phyloP scores from a whole-genome alignment of 2,113 vertebrate species.

The Gopherus evgoodei region DNA sequence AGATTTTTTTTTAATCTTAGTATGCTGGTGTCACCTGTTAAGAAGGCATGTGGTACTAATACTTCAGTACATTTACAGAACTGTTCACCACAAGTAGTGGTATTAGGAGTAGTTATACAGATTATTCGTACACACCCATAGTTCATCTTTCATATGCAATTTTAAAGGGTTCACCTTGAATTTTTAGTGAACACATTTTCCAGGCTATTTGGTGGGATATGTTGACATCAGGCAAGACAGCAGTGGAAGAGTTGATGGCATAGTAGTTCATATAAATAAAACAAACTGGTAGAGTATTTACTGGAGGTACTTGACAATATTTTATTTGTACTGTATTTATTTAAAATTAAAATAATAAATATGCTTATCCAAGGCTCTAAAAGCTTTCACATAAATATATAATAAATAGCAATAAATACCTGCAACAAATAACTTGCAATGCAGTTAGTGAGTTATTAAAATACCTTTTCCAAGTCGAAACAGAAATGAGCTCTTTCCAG shows the following conservation, averaged over 20 bases:
- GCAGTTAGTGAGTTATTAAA: background rate
- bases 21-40: background rate
- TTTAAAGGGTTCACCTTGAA: background rate
- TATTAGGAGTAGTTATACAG: background rate
- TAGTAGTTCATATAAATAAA: background rate
- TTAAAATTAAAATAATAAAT: background rate
- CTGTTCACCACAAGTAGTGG: background rate
- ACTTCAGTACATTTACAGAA: background rate
- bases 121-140: background rate
- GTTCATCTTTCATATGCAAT: background rate
- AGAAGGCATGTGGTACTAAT: background rate
- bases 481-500: accelerated
- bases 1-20: background rate
- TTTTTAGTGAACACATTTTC: background rate
- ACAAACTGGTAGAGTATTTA: background rate
- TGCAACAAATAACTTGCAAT: background rate
- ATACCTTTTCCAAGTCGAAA: background rate
- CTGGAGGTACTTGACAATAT: background rate
- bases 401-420: background rate
- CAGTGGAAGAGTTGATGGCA: background rate
- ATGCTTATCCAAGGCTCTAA: background rate
- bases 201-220: background rate
- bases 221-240: background rate
- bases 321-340: background rate
- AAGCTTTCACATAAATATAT: background rate